A percentile compares a stretch with the other conserved stretches of the same genome.
phyloP scores from a whole-genome alignment of 1,140 invertebrate genomes.

The Portunus trituberculatus region DNA sequence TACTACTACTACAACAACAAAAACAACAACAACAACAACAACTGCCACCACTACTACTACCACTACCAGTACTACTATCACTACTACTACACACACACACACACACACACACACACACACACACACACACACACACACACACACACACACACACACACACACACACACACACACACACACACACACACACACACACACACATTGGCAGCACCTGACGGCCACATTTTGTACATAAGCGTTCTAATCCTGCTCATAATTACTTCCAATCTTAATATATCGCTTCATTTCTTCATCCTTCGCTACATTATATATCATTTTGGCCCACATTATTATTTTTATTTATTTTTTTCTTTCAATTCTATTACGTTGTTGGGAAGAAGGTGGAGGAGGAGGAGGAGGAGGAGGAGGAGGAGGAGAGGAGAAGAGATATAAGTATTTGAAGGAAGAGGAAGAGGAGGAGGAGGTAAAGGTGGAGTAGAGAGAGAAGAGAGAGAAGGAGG shows the following conservation, averaged over 20 bases:
- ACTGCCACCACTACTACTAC: background rate
- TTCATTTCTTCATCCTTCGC: background rate
- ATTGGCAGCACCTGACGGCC: background rate
- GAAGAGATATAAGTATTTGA: too few species aligned
- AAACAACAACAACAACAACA: background rate
- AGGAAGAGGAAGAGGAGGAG: too few species aligned
- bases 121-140: too few species aligned
- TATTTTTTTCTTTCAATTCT: background rate
- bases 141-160: background rate
- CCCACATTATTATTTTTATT: background rate
- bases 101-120: background rate
- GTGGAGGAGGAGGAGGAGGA: too few species aligned
- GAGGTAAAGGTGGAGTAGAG: background rate
- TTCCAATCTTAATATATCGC: background rate
- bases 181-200: constrained; percentile 21
- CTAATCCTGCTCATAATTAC: background rate
- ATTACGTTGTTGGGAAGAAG: background rate
- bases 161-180: constrained; percentile 28
- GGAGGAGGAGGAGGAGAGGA: too few species aligned
- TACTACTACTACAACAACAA: background rate
- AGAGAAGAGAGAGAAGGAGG: background rate
- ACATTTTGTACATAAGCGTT: too few species aligned
- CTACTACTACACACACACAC: background rate
- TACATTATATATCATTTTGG: background rate
- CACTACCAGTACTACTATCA: background rate